Base-by-base conservation (phyloP, 2,113 vertebrate species). In the Brachionichthys hirsutus region DNA sequence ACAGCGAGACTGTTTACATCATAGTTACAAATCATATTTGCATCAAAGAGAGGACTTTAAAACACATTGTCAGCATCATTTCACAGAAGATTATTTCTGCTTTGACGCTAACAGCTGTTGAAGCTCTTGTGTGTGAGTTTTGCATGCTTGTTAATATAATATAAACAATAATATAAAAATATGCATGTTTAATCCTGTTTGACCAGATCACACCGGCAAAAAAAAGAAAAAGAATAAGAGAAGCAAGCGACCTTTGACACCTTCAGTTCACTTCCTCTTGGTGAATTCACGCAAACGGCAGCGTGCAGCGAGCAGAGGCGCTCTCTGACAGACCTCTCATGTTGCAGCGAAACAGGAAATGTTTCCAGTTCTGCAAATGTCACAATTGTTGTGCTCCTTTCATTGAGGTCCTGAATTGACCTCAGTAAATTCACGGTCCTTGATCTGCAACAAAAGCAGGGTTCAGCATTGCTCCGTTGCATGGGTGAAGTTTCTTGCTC, bases 361-460 rank as follows among this genome's bases (percentile, higher is more conserved):
- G 12, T 41, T 44, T 35, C 42, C 7, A 11, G 24, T 61, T 12
- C 14, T 35, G 22, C 12, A 19, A 10, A 53, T 15, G 50, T 35
- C 13, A 24, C 22, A 62, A 15, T 17, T 38, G 15, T 42, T 12
- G 44, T 4, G 9, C 13, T 45, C 10, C 15, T 40, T 16, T 17
- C 12, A 10, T 13, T 53, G 18, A 17, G 44, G 38, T 17, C n/a
- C n/a, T n/a, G 4, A 44, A 47, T 16, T 43, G 19, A 48, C 17
- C n/a, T 9, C 9, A 2, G 14, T 22, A 13, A 56, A 22, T 18
- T 18, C 40, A 57, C 2, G 14, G 42, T 2, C 44, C 42, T 15
- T 74, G 60, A 4, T 67, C 75, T 45, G 36, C 76, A 49, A 69
- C 54, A 60, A 77, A 83, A 45, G 46, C 48, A 40, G 59, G 59